Base-by-base conservation (phyloP, 2,797 vertebrate species). In the Pteronotus mesoamericanus region DNA sequence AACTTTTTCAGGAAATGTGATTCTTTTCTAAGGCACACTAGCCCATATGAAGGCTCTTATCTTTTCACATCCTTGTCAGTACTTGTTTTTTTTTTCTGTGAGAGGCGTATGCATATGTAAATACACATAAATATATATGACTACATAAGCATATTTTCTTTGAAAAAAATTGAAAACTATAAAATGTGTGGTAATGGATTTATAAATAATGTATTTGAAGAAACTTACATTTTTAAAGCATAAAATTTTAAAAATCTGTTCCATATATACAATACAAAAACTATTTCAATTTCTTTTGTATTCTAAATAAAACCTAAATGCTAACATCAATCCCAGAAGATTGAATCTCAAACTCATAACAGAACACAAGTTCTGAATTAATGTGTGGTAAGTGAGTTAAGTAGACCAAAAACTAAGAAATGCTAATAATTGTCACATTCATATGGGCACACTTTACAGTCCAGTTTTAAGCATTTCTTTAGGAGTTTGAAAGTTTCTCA, bases 201-300 rank as follows among this genome's bases (percentile, higher is more conserved):
- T 97, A 34, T 15, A 92, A 97, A 98, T 79, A 91, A 89, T 57
- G 57, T 93, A 51, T 94, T 98, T 97, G 95, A 98, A 98, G 92
- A 97, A 98, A 97, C 95, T 91, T 96, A 98, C 83, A 97, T 98
- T 98, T 98, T 98, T 89, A 97, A 97, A 97, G 89, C 91, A 97
- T 96, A 94, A 98, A 97, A 98, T 98, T 98, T 98, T 98, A 99
- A 99, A 99, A 99, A 99, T 99, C 99, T 99, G 98, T 98, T 98
- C 98, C 98, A 98, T 98, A 97, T 98, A 98, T 98, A 98, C 97
- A 48, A 98, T 98, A 98, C 97, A 57, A 98, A 91, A 98, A 98
- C 98, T 96, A 98, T 98, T 98, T 98, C 98, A 98, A 98, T 98
- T 98, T 99, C 98, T 98, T 98, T 98, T 98, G 98, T 98, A 99